phyloP scores from a whole-genome alignment of 2,888 invertebrate species.

The Pristionchus fissidentatus region DNA sequence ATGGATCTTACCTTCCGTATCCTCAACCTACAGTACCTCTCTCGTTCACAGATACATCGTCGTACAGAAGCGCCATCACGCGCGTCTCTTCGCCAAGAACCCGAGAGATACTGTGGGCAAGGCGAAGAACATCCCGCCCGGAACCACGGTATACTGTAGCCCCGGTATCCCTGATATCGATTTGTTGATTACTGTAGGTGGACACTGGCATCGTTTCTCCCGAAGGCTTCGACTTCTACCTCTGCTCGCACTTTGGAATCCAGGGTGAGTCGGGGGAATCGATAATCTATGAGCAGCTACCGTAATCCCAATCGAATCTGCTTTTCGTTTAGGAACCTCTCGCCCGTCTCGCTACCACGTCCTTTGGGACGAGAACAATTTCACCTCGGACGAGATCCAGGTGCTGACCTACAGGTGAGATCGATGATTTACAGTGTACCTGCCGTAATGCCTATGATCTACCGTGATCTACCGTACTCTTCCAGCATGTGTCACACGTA shows the following conservation, averaged over 20 bases:
- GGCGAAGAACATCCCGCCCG: constrained; percentile 71
- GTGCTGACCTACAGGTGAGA: constrained; percentile 65
- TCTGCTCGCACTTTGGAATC: constrained; percentile 67
- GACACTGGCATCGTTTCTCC: constrained; percentile 70
- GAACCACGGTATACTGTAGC: constrained; percentile 56
- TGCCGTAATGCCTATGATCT: background rate
- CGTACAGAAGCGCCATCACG: constrained; percentile 72
- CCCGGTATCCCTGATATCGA: constrained; percentile 48
- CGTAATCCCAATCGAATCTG: background rate
- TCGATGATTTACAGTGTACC: background rate
- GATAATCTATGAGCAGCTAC: background rate
- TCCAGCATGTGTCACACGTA: constrained; percentile 70
- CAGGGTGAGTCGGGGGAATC: constrained; percentile 35
- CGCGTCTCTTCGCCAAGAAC: constrained; percentile 69
- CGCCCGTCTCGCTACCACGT: constrained; percentile 73
- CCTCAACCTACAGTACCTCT: constrained; percentile 9
- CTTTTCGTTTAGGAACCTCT: constrained; percentile 60
- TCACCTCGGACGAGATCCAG: constrained; percentile 72
- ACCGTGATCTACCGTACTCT: background rate
- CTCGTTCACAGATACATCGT: constrained; percentile 60
- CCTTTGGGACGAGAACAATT: constrained; percentile 70
- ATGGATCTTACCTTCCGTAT: too few relatives aligned
- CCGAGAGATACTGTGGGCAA: constrained; percentile 65
- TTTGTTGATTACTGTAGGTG: constrained; percentile 52
- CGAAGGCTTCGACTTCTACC: constrained; percentile 73